Evolutionary conservation across 2,797 vertebrate genomes (phyloP).

Genomic region (Melanotaenia maccullochi): DNA sequence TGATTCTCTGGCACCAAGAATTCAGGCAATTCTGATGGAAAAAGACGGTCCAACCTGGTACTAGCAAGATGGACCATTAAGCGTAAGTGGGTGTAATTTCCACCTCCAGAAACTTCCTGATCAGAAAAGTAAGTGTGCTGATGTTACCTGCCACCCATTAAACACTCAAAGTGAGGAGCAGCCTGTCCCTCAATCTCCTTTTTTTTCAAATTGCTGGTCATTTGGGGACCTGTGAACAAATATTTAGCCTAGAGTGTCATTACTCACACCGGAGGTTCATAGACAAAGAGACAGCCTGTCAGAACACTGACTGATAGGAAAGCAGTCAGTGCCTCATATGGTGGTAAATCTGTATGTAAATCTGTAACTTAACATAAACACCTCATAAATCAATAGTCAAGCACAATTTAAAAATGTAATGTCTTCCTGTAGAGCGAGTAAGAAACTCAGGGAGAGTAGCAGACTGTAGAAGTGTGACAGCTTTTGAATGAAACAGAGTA

Average conservation of each 20-base stretch:
- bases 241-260: constrained; percentile 55
- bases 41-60: too few species aligned
- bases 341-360: not conserved
- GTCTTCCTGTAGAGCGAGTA: not conserved
- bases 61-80: too few species aligned
- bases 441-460: not conserved
- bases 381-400: not conserved
- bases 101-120: constrained; percentile 41
- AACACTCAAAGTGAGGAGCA: constrained; percentile 27
- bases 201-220: constrained; percentile 52
- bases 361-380: constrained; percentile 15
- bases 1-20: too few species aligned
- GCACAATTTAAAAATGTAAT: not conserved
- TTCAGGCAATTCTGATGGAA: too few species aligned
- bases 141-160: constrained; percentile 42
- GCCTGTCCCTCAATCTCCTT: constrained; percentile 52
- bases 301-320: constrained; percentile 17
- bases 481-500: not conserved
- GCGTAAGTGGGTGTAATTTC: constrained; percentile 18
- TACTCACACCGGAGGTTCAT: constrained; percentile 56
- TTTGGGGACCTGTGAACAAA: constrained; percentile 58
- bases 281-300: constrained; percentile 31
- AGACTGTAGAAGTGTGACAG: not conserved
- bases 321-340: not conserved
- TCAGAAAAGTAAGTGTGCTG: constrained; percentile 42